Evolutionary conservation across 2,888 invertebrate species (phyloP).

Genomic region (Zhengitettix transpicula): DNA sequence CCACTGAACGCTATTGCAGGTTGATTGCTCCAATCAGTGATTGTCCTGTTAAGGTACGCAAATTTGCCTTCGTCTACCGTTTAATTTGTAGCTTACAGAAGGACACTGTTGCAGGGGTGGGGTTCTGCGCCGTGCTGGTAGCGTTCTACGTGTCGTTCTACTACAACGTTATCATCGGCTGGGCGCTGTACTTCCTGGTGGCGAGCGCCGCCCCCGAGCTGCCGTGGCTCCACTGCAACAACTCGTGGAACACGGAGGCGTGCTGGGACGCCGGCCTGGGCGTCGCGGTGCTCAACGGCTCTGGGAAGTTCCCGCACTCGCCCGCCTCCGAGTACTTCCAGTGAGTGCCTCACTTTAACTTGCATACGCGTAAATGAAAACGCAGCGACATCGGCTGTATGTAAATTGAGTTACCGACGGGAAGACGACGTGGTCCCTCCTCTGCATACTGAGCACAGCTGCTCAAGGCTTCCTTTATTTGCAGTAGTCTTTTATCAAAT

Average conservation of each 20-base stretch:
- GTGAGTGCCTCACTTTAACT: conserved; percentile 29
- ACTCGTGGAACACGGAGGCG: conserved; percentile 60
- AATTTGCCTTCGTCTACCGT: too few relatives aligned
- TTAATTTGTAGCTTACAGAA: too few relatives aligned
- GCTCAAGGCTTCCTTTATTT: too few relatives aligned
- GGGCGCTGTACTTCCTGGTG: conserved; percentile 67
- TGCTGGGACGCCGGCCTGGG: conserved; percentile 39
- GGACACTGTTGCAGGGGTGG: conserved; percentile 39
- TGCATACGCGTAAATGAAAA: too few relatives aligned
- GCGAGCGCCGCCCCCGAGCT: conserved; percentile 50
- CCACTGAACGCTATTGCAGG: too few relatives aligned
- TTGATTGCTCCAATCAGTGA: too few relatives aligned
- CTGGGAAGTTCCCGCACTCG: conserved; percentile 28
- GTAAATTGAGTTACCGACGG: too few relatives aligned
- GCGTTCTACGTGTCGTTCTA: conserved; percentile 68
- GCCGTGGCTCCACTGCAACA: conserved; percentile 69
- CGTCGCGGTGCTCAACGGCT: conserved; percentile 19
- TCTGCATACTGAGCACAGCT: too few relatives aligned
- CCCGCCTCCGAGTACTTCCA: conserved; percentile 66
- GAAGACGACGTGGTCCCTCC: too few relatives aligned
- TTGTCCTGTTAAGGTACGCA: too few relatives aligned
- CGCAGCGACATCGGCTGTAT: too few relatives aligned
- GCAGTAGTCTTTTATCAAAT: too few relatives aligned
- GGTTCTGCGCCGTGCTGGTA: conserved; percentile 62
- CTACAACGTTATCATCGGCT: conserved; percentile 73